Evolutionary conservation across 1,140 invertebrate genomes (phyloP).

Genomic region (Bombyx mori): DNA sequence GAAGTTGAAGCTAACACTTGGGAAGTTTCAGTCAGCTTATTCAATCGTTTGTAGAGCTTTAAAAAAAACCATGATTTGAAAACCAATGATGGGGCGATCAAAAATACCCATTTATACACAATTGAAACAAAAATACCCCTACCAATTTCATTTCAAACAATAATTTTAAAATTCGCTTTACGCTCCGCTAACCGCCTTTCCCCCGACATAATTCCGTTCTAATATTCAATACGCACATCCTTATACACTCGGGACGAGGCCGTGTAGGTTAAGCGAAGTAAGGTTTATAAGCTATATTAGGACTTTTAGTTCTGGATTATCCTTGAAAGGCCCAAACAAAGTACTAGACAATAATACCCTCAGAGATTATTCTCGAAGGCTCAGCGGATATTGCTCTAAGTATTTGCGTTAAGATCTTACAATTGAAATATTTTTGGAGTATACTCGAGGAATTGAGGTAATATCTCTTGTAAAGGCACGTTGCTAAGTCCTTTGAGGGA

Average conservation of each 20-base stretch:
- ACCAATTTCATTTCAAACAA: no score
- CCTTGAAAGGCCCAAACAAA: conserved; percentile 4
- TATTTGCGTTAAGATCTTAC: conserved; percentile 9
- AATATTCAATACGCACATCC: conserved; percentile 4
- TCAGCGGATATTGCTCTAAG: no score
- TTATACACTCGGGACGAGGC: conserved; percentile 6
- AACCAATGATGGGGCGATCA: no score
- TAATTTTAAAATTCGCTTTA: neutral
- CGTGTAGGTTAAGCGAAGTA: conserved; percentile 15
- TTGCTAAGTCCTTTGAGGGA: no score
- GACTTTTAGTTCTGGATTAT: conserved; percentile 6
- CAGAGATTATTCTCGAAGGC: neutral
- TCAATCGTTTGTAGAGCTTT: no score
- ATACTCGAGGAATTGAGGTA: no score
- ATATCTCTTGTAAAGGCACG: no score
- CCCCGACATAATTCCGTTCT: neutral
- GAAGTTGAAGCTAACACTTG: no score
- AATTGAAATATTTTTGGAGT: conserved; percentile 4
- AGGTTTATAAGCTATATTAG: conserved; percentile 13
- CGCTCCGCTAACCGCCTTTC: neutral
- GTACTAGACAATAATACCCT: conserved; percentile 10
- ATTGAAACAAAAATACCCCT: no score
- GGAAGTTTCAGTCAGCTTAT: no score
- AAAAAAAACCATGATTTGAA: no score
- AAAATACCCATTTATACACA: no score